A percentile compares a stretch with the other conserved stretches of the same genome.
Evolutionary conservation across 2,113 vertebrate genomes (phyloP).

Genomic region (Clarias magur): DNA sequence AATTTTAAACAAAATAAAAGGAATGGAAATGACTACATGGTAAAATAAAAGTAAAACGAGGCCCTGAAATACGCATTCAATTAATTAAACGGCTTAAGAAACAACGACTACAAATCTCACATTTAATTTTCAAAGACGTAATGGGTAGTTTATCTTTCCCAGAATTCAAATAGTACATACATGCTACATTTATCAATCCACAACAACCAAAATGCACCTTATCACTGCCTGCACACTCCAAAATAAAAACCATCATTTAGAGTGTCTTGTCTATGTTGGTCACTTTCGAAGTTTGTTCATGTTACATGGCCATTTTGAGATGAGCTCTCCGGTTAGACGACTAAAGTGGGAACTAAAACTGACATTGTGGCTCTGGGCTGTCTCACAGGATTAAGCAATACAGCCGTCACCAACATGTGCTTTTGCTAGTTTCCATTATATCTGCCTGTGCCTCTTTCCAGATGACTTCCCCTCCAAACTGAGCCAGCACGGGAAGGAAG

Average conservation of each 20-base stretch:
- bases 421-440: constrained; percentile 73
- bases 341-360: constrained; percentile 72
- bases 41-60: neutral
- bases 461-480: constrained; percentile 77
- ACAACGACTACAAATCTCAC: neutral
- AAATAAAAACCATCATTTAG: constrained; percentile 40
- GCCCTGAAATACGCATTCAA: neutral
- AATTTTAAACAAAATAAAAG: neutral
- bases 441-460: constrained; percentile 78
- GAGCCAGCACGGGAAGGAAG: constrained; percentile 64
- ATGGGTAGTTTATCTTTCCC: constrained; percentile 8
- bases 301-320: constrained; percentile 70
- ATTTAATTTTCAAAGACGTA: neutral
- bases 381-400: constrained; percentile 78
- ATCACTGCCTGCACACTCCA: neutral
- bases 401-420: constrained; percentile 75
- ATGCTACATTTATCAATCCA: constrained; percentile 31
- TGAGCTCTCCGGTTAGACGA: constrained; percentile 66
- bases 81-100: neutral
- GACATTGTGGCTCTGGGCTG: constrained; percentile 77
- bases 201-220: constrained; percentile 24
- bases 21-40: neutral
- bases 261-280: constrained; percentile 52
- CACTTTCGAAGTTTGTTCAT: constrained; percentile 64
- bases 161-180: neutral